Conservation (phyloP, 1,140 invertebrate genomes). For the Diprion similis region DNA sequence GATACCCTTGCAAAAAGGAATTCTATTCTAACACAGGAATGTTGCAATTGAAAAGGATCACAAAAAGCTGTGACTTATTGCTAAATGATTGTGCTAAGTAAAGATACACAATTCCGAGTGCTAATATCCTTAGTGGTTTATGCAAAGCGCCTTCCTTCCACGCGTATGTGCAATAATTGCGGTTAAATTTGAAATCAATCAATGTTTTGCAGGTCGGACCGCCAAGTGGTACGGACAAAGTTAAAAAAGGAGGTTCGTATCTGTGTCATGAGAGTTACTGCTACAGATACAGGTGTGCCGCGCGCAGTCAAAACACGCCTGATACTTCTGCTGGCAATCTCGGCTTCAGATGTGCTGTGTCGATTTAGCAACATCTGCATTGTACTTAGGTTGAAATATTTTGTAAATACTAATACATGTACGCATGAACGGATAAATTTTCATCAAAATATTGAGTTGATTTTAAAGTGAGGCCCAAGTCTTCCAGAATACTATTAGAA, state of each 20-base stretch:
- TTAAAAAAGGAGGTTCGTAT: conserved; percentile 97
- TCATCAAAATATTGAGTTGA: not conserved
- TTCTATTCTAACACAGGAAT: not conserved
- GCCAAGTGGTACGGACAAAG: conserved; percentile 73
- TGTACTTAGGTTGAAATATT: not conserved
- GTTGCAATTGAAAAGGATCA: not conserved
- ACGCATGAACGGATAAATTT: not conserved
- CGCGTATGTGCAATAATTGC: conserved; percentile 9
- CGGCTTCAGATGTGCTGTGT: conserved; percentile 86
- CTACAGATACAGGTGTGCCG: conserved; percentile 92
- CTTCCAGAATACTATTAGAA: not conserved
- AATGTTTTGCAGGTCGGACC: conserved; percentile 67
- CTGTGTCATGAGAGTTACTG: conserved; percentile 92
- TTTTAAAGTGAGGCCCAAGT: not conserved
- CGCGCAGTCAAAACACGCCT: conserved; percentile 92
- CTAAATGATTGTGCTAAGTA: too few relatives aligned
- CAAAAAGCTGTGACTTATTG: too few relatives aligned
- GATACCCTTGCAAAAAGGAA: conserved; percentile 11
- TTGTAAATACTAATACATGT: not conserved
- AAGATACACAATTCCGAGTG: too few relatives aligned
- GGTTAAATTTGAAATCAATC: conserved; percentile 11
- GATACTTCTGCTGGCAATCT: conserved; percentile 94
- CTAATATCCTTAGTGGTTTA: too few relatives aligned
- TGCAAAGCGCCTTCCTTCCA: not conserved
- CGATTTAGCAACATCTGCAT: conserved; percentile 24